A percentile compares a stretch with the other conserved stretches of the same genome.
phyloP scores from a whole-genome alignment of 2,888 invertebrate species.

The Thera obeliscata region DNA sequence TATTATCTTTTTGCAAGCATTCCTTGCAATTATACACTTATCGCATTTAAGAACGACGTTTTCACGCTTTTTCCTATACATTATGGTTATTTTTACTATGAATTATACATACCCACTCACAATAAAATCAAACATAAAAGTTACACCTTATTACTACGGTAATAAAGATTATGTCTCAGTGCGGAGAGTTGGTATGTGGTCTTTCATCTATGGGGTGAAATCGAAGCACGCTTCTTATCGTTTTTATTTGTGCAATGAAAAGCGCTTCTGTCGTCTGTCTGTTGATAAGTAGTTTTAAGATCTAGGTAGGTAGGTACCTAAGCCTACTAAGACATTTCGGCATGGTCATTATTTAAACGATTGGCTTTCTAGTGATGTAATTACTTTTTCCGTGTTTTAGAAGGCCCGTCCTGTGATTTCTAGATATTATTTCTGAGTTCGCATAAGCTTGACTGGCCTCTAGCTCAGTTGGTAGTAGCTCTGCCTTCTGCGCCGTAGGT shows the following conservation, averaged over 20 bases:
- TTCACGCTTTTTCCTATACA: constrained; percentile 28
- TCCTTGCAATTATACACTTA: constrained; percentile 27
- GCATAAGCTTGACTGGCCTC: no score
- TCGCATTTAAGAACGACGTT: constrained; percentile 23
- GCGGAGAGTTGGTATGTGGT: constrained; percentile 2
- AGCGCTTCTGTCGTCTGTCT: not conserved
- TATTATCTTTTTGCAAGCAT: constrained; percentile 21
- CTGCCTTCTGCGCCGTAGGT: no score
- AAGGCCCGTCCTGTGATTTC: no score
- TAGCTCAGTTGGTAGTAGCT: no score
- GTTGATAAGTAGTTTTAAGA: not conserved
- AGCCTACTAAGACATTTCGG: no score
- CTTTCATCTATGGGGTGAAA: constrained; percentile 32
- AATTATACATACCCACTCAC: constrained; percentile 11
- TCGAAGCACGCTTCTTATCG: constrained; percentile 10
- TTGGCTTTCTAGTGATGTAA: not conserved
- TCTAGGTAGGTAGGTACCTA: no score
- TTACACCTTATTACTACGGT: constrained; percentile 3
- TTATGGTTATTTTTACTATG: constrained; percentile 17
- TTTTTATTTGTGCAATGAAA: not conserved
- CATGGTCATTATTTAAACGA: no score
- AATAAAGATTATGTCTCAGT: not conserved
- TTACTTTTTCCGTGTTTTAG: no score
- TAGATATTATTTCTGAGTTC: no score
- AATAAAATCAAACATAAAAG: not conserved